Percentiles rank a stretch among this genome's conserved stretches.
Evolutionary conservation across 2,113 vertebrate species (phyloP).

Genomic region (Eidolon helvum): DNA sequence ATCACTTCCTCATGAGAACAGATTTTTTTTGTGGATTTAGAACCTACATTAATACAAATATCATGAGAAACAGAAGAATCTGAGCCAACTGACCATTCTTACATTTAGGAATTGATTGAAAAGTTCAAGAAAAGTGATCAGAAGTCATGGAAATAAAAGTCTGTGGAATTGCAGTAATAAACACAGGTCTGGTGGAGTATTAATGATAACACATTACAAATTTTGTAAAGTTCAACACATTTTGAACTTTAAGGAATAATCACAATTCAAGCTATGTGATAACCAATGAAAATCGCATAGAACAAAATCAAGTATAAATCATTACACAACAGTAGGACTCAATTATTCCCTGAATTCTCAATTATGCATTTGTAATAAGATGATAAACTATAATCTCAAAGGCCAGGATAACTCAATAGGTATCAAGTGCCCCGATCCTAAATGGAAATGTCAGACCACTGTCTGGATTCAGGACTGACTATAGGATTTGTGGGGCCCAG

Average conservation of each 20-base stretch:
- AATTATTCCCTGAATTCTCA: neutral
- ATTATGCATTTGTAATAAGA: neutral
- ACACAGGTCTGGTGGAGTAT: neutral
- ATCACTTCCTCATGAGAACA: constrained; percentile 10
- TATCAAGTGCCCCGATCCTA: neutral
- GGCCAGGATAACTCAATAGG: neutral
- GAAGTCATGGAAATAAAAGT: neutral
- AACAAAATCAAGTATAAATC: neutral
- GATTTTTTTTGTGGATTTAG: neutral
- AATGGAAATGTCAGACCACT: neutral
- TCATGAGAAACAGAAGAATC: neutral
- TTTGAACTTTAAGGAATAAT: constrained; percentile 3
- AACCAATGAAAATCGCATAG: neutral
- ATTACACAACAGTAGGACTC: neutral
- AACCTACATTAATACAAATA: constrained; percentile 2
- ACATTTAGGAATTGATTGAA: neutral
- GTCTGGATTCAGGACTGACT: neutral
- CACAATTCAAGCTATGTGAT: neutral
- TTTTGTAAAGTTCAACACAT: neutral
- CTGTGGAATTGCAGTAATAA: neutral
- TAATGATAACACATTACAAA: neutral
- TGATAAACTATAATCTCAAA: neutral
- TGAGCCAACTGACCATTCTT: neutral
- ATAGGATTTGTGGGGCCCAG: neutral
- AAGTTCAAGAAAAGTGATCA: neutral